These are phyloP conservation scores for Actinernus sp. DNA, from an alignment of 92 coral and sea anemone genomes.

Conservation along the genomic window DNA sequence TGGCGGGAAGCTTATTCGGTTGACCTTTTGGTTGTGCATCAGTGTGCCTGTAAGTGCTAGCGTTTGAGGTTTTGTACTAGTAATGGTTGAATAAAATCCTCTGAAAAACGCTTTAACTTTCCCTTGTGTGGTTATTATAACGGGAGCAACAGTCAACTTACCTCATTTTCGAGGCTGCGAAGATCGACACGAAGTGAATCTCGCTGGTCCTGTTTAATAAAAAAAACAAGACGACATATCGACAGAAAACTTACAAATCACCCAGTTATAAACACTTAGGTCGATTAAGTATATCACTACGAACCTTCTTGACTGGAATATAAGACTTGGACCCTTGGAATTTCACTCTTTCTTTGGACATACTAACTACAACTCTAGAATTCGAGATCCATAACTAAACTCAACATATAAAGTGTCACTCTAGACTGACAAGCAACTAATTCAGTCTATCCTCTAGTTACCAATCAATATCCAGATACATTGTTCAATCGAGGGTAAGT, in stretches of 20 bases:
- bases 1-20: conserved; percentile 1
- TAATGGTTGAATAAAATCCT: no score
- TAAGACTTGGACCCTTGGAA: conserved; percentile 15
- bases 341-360: conserved; percentile 14
- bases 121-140: not conserved
- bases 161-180: conserved; percentile 86
- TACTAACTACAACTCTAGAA: no score
- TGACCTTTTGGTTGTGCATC: conserved; percentile 16
- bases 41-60: no score
- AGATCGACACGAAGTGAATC: conserved; percentile 85
- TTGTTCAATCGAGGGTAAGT: no score
- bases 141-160: conserved; percentile 3
- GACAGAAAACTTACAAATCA: not conserved
- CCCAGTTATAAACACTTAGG: not conserved
- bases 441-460: no score
- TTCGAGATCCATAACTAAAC: no score
- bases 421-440: no score
- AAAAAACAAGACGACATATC: not conserved
- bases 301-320: conserved; percentile 40
- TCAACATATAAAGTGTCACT: no score
- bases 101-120: not conserved
- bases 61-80: no score
- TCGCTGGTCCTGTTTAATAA: conserved; percentile 69
- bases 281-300: no score
- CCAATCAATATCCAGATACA: no score